Evolutionary conservation across 2,113 vertebrate genomes (phyloP).

Genomic region (Circaetus gallicus): DNA sequence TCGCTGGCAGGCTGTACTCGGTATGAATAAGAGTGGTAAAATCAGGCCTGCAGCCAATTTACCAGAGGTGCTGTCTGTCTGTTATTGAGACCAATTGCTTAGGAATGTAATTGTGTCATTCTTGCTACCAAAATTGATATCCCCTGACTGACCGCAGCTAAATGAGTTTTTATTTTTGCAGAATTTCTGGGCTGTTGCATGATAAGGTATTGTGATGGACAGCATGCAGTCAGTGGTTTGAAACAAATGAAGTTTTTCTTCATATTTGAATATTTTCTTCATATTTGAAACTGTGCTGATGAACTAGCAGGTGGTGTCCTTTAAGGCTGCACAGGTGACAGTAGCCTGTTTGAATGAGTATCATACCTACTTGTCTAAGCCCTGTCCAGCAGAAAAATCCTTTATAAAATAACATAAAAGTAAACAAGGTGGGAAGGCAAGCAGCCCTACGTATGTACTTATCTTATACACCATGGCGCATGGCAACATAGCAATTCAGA

Average conservation of each 20-base stretch:
- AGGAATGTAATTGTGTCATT: background rate
- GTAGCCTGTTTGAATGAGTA: background rate
- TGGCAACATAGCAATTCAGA: background rate
- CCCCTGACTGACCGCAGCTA: background rate
- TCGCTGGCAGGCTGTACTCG: fast-evolving
- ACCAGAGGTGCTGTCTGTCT: background rate
- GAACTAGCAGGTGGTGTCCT: background rate
- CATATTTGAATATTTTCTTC: background rate
- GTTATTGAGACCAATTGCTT: background rate
- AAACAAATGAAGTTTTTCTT: slow-evolving; percentile 1
- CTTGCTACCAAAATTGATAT: slow-evolving; percentile 16
- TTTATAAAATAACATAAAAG: background rate
- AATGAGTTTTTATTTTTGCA: slow-evolving; percentile 10
- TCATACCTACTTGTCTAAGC: background rate
- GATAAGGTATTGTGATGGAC: background rate
- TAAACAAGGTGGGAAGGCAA: background rate
- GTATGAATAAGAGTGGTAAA: background rate
- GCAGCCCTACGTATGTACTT: fast-evolving
- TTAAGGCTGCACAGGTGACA: background rate
- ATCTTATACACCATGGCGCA: fast-evolving
- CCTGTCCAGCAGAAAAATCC: background rate
- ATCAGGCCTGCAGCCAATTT: background rate
- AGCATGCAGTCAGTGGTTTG: background rate
- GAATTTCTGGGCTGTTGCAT: background rate
- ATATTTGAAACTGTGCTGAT: background rate